These are phyloP conservation scores for Tyrannus savana DNA, from an alignment of 2,113 vertebrate genomes.

Conservation along the genomic window DNA sequence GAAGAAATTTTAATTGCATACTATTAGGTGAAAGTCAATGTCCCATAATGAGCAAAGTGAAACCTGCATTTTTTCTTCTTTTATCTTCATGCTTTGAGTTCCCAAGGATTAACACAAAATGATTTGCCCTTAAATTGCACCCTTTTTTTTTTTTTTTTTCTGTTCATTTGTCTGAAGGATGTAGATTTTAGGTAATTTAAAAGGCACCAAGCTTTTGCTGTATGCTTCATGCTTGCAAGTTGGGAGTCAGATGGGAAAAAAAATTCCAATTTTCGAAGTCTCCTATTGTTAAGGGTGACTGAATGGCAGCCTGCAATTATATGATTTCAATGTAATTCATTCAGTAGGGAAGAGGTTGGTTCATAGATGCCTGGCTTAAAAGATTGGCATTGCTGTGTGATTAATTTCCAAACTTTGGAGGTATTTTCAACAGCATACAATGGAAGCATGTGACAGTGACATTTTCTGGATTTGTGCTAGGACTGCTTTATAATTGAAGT, in stretches of 20 bases:
- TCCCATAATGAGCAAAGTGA: conserved; percentile 77
- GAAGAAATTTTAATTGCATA: conserved; percentile 79
- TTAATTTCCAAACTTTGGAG: conserved; percentile 69
- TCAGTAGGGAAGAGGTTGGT: conserved; percentile 62
- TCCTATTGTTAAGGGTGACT: conserved; percentile 74
- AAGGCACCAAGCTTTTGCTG: conserved; percentile 51
- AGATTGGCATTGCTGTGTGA: conserved; percentile 67
- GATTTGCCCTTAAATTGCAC: conserved; percentile 68
- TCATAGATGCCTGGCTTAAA: conserved; percentile 66
- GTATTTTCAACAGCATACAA: conserved; percentile 64
- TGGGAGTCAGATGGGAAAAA: conserved; percentile 64
- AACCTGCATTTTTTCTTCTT: conserved; percentile 72
- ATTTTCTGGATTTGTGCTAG: conserved; percentile 52
- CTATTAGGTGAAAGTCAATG: conserved; percentile 79
- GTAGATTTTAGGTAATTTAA: conserved; percentile 69
- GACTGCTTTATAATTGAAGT: conserved; percentile 68
- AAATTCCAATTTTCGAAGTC: conserved; percentile 63
- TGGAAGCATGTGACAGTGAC: conserved; percentile 55
- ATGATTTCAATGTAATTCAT: conserved; percentile 63
- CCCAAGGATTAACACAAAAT: conserved; percentile 64
- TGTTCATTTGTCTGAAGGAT: conserved; percentile 67
- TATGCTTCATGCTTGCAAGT: conserved; percentile 59
- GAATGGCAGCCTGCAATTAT: conserved; percentile 72
- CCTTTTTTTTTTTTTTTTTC: neutral
- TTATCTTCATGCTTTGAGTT: conserved; percentile 72